Conservation (phyloP, 2,113 vertebrate species). For the Campylomormyrus numenius region DNA sequence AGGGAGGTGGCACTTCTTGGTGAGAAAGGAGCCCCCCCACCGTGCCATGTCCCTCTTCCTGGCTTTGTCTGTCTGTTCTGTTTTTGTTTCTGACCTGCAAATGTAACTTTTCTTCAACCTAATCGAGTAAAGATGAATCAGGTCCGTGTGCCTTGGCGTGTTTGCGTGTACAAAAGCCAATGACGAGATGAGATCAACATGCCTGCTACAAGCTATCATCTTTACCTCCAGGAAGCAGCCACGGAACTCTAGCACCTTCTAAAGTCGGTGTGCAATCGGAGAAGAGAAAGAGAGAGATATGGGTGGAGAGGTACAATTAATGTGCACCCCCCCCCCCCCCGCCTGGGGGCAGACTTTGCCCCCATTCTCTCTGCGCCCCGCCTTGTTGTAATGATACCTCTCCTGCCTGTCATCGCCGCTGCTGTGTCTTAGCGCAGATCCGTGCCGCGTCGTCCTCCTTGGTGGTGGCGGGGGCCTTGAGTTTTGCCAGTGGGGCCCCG, state of each 20-base stretch:
- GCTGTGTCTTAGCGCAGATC: constrained; percentile 53
- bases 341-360: constrained; percentile 29
- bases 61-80: background rate
- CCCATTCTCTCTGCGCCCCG: constrained; percentile 29
- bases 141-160: background rate
- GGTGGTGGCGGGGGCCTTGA: constrained; percentile 51
- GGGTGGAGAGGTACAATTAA: constrained; percentile 51
- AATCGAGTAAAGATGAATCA: background rate
- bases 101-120: background rate
- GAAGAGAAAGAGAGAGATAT: constrained; percentile 40
- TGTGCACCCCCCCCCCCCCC: constrained; percentile 42
- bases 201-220: constrained; percentile 33
- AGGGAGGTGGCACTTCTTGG: constrained; percentile 24
- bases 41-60: background rate
- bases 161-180: background rate
- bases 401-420: constrained; percentile 47
- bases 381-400: constrained; percentile 48
- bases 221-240: constrained; percentile 32
- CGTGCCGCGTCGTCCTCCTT: constrained; percentile 37
- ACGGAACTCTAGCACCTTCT: constrained; percentile 20
- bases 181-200: constrained; percentile 30
- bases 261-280: constrained; percentile 9
- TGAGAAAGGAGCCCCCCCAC: constrained; percentile 10
- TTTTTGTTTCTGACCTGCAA: background rate
- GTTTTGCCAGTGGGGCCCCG: constrained; percentile 48